These are phyloP conservation scores for Priocnemis perturbator DNA, from an alignment of 2,888 invertebrate genomes.

Conservation along the genomic window DNA sequence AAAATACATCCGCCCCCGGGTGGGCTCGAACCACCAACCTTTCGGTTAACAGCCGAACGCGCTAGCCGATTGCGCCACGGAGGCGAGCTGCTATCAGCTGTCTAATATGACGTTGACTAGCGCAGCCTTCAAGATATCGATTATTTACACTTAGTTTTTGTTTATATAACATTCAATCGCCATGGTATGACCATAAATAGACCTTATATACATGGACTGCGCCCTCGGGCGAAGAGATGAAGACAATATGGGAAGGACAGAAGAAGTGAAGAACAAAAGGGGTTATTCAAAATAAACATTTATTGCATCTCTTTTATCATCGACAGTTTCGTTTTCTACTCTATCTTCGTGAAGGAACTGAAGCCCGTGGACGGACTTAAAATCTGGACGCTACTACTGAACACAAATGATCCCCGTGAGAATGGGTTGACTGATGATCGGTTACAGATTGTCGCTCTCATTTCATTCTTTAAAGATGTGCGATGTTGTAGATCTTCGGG, in stretches of 20 bases:
- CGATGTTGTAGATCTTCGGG: constrained; percentile 39
- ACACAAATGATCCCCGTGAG: background rate
- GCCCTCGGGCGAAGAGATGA: no score
- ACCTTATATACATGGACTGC: no score
- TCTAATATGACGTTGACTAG: background rate
- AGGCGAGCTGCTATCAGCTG: constrained; percentile 70
- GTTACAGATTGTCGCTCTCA: constrained; percentile 2
- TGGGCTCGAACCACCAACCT: constrained; percentile 99
- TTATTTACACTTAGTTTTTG: background rate
- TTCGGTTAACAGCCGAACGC: constrained; percentile 99
- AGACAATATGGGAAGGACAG: no score
- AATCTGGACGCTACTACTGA: background rate
- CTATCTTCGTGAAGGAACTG: constrained; percentile 1
- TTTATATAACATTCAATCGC: background rate
- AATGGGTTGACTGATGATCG: constrained; percentile 1
- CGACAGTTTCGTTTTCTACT: constrained; percentile 3
- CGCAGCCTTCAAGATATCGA: background rate
- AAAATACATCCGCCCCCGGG: constrained; percentile 81
- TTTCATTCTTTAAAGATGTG: constrained; percentile 30
- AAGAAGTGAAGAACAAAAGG: no score
- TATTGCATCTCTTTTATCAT: constrained; percentile 17
- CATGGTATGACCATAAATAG: background rate
- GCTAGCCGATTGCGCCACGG: constrained; percentile 98
- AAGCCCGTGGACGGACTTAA: constrained; percentile 1
- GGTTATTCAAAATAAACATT: constrained; percentile 5